Conservation (phyloP, 2,888 invertebrate genomes). For the Athalia circularis region DNA sequence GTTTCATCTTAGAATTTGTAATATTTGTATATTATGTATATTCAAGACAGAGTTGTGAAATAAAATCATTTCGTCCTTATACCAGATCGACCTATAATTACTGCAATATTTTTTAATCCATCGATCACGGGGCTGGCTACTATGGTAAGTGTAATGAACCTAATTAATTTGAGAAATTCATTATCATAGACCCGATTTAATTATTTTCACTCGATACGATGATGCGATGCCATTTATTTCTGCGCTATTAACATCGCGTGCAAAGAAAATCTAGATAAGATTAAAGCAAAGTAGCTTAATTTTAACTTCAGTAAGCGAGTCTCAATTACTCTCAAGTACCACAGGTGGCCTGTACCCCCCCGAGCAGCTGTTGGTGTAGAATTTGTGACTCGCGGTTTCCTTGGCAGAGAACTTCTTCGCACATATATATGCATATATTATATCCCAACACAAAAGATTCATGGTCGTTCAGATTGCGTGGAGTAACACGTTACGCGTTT, state of each 20-base stretch:
- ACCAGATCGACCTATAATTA: neutral
- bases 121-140: neutral
- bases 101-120: neutral
- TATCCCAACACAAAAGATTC: neutral
- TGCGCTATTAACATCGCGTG: constrained; percentile 8
- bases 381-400: constrained; percentile 34
- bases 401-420: constrained; percentile 34
- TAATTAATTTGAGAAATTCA: constrained; percentile 1
- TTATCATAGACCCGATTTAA: neutral
- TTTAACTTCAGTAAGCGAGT: constrained; percentile 25
- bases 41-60: constrained; percentile 54
- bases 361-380: constrained; percentile 4
- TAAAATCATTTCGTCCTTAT: constrained; percentile 46
- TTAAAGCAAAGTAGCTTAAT: constrained; percentile 29
- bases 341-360: constrained; percentile 23
- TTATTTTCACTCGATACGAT: neutral
- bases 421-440: no score
- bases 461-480: constrained; percentile 16
- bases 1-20: constrained; percentile 54
- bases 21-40: constrained; percentile 67
- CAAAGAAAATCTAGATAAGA: constrained; percentile 24
- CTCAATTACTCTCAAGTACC: constrained; percentile 21
- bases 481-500: constrained; percentile 28
- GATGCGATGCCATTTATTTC: neutral
- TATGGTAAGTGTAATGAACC: constrained; percentile 2